Evolutionary conservation across 1,140 invertebrate species (phyloP).

Genomic region (Caenorhabditis inopinata): DNA sequence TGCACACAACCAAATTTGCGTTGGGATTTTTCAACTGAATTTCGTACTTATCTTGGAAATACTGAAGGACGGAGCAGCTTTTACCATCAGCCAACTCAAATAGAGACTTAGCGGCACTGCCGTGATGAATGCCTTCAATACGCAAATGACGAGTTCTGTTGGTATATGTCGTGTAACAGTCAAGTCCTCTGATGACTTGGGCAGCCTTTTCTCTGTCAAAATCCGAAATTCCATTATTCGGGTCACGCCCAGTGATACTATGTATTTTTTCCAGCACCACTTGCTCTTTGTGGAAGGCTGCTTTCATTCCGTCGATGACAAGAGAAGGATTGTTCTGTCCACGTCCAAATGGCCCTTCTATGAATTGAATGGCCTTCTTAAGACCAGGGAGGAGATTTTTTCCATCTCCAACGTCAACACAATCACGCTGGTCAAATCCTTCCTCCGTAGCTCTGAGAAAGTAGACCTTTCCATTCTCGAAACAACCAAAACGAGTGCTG

Average conservation of each 20-base stretch:
- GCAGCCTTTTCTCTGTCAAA: not conserved
- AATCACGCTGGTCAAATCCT: slow-evolving; percentile 42
- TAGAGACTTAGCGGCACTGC: not conserved
- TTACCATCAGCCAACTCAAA: slow-evolving; percentile 38
- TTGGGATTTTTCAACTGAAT: slow-evolving; percentile 31
- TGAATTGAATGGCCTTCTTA: slow-evolving; percentile 36
- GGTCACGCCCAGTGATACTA: not conserved
- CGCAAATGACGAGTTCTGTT: not conserved
- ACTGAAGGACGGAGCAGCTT: slow-evolving; percentile 26
- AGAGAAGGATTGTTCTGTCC: slow-evolving; percentile 42
- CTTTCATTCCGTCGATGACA: slow-evolving; percentile 35
- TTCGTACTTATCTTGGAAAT: slow-evolving; percentile 37
- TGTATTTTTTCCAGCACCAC: not conserved
- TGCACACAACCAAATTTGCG: slow-evolving; percentile 16
- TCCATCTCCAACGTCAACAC: slow-evolving; percentile 43
- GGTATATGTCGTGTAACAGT: slow-evolving; percentile 24
- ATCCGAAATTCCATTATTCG: not conserved
- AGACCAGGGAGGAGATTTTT: slow-evolving; percentile 40
- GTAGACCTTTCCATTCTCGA: slow-evolving; percentile 43
- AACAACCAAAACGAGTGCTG: not conserved
- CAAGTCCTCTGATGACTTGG: not conserved
- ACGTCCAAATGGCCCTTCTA: slow-evolving; percentile 46
- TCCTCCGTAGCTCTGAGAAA: slow-evolving; percentile 23
- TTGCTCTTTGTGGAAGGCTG: not conserved
- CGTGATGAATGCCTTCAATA: slow-evolving; percentile 25